Base-by-base conservation (phyloP, 53 echinoderm and acorn worm genomes). In the Luidia sarsii region DNA sequence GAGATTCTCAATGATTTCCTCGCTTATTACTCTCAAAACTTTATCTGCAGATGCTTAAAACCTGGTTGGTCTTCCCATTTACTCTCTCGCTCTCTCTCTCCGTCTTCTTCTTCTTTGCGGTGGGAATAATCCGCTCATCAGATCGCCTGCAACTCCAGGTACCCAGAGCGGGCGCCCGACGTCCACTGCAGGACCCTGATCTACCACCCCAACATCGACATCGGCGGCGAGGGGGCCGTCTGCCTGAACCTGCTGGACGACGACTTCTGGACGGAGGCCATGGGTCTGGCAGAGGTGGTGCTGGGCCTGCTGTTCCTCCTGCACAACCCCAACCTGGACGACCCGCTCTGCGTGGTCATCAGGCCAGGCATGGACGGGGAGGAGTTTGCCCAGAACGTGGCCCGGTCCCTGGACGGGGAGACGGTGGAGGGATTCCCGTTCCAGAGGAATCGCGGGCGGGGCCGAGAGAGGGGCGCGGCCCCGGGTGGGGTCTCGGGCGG, bases 201-300 rank as follows among this genome's bases (percentile, higher is more conserved):
- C 63, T 92, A 92, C 64, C 95, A 94, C 64, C 95, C 95, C 6
- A 94, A 94, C 70, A 94, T 94, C 32, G 91, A 92, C 72, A 71
- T 94, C 11, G 89, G 92, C 39, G 57, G 48, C 0, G 89, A 89
- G 13, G 95, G 91, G 0, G 95, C 84, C 8, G 79, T 94, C 11
- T 94, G 95, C 45, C 57, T 94, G 20, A 91, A 87, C 49, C 77
- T 94, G 2, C 70, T 94, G 5, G 88, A 87, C 18, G 67, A 56
- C 10, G 81, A 71, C 9, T 20, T 39, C 45, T 92, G 91, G 95
- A 33, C 61, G 5, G 50, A 31, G 14, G n/a, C 71, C 55, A 73
- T 79, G 45, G 39, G 53, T 25, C 60, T 94, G 67, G 86, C 89
- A 73, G 91, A 92, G 33, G 68, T 94, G 3, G 91, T 92, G 1